Evolutionary conservation across 2,113 vertebrate genomes (phyloP).

Genomic region (Cercopithecus mona): DNA sequence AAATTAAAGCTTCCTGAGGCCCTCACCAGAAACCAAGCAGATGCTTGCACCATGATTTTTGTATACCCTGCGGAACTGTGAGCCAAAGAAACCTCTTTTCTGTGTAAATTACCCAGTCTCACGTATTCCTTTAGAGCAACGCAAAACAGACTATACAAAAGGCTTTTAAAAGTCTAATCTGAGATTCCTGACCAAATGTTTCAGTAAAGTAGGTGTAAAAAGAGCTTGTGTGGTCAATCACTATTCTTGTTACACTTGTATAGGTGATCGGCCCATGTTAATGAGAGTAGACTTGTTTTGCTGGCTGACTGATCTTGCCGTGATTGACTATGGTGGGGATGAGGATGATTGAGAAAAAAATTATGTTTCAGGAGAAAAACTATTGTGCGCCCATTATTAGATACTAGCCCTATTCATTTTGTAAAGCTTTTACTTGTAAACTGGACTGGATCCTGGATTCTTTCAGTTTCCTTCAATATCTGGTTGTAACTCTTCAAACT

Average conservation of each 20-base stretch:
- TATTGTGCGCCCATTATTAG: neutral
- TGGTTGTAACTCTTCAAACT: neutral
- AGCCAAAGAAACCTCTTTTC: too few relatives aligned
- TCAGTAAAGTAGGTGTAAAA: neutral
- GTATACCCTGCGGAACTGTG: too few relatives aligned
- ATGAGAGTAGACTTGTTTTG: neutral
- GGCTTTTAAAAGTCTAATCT: neutral
- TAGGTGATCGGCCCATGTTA: neutral
- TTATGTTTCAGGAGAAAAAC: neutral
- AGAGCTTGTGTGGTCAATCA: neutral
- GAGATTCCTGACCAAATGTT: neutral
- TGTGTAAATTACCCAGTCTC: too few relatives aligned
- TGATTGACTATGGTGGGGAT: neutral
- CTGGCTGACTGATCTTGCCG: neutral
- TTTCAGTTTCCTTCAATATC: neutral
- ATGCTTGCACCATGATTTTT: too few relatives aligned
- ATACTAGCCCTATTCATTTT: neutral
- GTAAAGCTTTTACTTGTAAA: neutral
- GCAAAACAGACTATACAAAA: too few relatives aligned
- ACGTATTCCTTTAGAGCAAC: too few relatives aligned
- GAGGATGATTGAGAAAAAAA: neutral
- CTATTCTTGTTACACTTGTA: neutral
- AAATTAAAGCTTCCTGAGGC: too few relatives aligned
- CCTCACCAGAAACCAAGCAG: too few relatives aligned
- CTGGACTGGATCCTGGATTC: neutral